These are phyloP conservation scores for Psococerastis gibbosa DNA, from an alignment of 2,888 invertebrate genomes.

Conservation along the genomic window DNA sequence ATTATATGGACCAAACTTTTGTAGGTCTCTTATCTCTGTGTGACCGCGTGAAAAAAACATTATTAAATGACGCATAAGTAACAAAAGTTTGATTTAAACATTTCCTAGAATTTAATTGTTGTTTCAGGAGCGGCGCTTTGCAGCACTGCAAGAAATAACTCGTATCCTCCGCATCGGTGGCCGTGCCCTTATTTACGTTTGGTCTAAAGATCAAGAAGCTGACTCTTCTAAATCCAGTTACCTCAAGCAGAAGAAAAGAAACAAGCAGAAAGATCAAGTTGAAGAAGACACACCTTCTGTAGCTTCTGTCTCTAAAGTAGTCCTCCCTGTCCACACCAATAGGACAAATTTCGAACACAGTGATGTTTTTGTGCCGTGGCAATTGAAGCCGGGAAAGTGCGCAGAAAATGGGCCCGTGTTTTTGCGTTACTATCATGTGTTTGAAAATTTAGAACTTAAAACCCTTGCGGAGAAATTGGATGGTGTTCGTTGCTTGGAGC, in stretches of 20 bases:
- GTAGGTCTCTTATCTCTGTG: no score
- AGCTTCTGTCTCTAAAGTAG: constrained; percentile 14
- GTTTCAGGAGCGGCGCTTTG: constrained; percentile 45
- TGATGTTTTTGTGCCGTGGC: constrained; percentile 94
- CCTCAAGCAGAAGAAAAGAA: constrained; percentile 36
- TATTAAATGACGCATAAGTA: no score
- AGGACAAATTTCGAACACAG: constrained; percentile 75
- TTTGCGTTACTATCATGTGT: constrained; percentile 85
- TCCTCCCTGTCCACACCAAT: constrained; percentile 70
- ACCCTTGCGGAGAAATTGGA: constrained; percentile 36
- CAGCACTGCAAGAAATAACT: constrained; percentile 56
- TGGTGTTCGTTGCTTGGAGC: constrained; percentile 35
- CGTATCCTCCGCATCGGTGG: constrained; percentile 56
- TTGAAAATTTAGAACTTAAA: constrained; percentile 64
- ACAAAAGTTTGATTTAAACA: no score
- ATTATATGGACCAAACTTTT: no score
- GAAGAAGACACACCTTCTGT: constrained; percentile 13
- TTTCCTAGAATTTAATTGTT: no score
- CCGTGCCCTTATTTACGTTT: constrained; percentile 74
- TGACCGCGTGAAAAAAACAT: no score
- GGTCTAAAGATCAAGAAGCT: constrained; percentile 78
- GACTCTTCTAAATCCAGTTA: constrained; percentile 47
- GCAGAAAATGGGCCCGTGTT: constrained; percentile 33
- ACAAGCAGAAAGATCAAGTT: constrained; percentile 18
- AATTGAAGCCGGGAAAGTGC: constrained; percentile 33